Conservation (phyloP, 2,888 invertebrate genomes). For the Dusona sp. region DNA sequence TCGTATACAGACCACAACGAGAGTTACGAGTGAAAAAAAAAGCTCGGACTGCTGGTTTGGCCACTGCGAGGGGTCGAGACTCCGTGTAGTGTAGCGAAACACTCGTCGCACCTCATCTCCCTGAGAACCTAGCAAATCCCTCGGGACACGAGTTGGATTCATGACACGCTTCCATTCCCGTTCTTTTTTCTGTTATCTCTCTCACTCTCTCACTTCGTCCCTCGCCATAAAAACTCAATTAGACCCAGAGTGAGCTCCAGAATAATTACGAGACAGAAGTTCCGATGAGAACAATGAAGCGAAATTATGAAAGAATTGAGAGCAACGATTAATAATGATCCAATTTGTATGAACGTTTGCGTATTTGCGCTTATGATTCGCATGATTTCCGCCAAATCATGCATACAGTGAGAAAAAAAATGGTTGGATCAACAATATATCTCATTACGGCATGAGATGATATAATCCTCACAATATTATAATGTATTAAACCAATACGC, state of each 20-base stretch:
- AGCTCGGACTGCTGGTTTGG: slow-evolving; percentile 38
- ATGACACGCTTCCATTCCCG: slow-evolving; percentile 19
- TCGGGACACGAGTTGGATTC: slow-evolving; percentile 38
- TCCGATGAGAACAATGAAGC: background rate
- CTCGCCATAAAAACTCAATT: slow-evolving; percentile 28
- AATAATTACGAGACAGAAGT: slow-evolving; percentile 5
- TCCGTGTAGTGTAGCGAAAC: slow-evolving; percentile 1
- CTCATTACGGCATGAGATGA: no score
- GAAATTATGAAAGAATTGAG: background rate
- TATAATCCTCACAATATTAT: no score
- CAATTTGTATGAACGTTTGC: background rate
- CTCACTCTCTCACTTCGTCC: background rate
- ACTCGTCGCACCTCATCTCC: slow-evolving; percentile 32
- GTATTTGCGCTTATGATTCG: background rate
- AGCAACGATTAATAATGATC: background rate
- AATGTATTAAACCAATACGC: no score
- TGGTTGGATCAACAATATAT: no score
- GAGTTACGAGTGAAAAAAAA: slow-evolving; percentile 35
- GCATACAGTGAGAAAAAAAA: no score
- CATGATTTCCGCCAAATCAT: background rate
- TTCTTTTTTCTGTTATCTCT: slow-evolving; percentile 7
- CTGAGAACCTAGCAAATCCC: slow-evolving; percentile 44
- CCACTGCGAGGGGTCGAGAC: background rate
- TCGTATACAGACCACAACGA: slow-evolving; percentile 21
- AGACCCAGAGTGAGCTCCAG: slow-evolving; percentile 11